A percentile compares a stretch with the other conserved stretches of the same genome.
Conservation (phyloP, 2,797 vertebrate species). For the Sebastiscus tertius region DNA sequence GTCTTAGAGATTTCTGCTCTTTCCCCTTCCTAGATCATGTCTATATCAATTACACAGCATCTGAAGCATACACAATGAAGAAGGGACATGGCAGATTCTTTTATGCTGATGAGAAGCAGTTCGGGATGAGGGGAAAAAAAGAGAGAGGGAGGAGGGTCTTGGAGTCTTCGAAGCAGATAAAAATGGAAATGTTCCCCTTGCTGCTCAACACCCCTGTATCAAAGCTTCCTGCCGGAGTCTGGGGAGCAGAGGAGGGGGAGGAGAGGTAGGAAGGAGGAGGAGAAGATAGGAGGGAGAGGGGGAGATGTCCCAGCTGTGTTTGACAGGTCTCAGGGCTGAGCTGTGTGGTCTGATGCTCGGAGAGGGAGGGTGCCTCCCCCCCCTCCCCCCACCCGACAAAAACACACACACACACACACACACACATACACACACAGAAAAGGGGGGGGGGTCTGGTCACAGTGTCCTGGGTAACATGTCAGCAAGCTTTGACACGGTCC, state of each 20-base stretch:
- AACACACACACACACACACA: neutral
- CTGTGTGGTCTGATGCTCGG: slow-evolving; percentile 76
- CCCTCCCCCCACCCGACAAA: neutral
- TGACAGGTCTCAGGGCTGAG: slow-evolving; percentile 80
- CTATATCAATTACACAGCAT: slow-evolving; percentile 69
- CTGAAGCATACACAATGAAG: slow-evolving; percentile 56
- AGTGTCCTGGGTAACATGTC: slow-evolving; percentile 72
- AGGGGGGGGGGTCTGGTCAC: slow-evolving; percentile 57
- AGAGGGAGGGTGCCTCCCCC: slow-evolving; percentile 36
- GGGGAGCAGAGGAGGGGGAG: slow-evolving; percentile 59
- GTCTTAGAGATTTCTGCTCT: slow-evolving; percentile 52
- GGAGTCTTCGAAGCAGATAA: slow-evolving; percentile 76
- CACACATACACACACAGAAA: neutral
- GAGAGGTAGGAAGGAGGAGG: slow-evolving; percentile 53
- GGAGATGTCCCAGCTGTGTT: slow-evolving; percentile 83
- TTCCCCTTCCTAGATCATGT: slow-evolving; percentile 59
- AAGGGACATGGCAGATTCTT: slow-evolving; percentile 63
- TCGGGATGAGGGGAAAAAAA: slow-evolving; percentile 38
- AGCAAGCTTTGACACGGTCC: slow-evolving; percentile 68
- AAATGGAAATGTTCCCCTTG: slow-evolving; percentile 78
- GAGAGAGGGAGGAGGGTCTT: slow-evolving; percentile 61
- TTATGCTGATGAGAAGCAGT: slow-evolving; percentile 78
- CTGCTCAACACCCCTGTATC: slow-evolving; percentile 73
- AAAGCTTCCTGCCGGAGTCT: slow-evolving; percentile 76
- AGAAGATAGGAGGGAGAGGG: slow-evolving; percentile 27